A percentile compares a stretch with the other conserved stretches of the same genome.
Conservation (phyloP, 2,113 vertebrate species). For the Microtus pennsylvanicus region DNA sequence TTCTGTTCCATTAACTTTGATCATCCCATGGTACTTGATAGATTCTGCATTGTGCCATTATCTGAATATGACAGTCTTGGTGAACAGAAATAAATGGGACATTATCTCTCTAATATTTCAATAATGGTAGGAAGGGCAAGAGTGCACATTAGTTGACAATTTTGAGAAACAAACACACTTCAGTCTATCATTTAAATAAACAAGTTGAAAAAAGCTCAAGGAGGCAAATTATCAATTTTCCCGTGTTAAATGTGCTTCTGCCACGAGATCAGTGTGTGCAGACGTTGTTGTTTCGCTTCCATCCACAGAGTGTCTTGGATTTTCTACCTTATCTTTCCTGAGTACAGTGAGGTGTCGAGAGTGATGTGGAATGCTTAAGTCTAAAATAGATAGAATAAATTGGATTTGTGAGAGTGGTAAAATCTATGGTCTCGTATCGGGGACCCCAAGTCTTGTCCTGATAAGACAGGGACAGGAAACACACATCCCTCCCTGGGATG, state of each 20-base stretch:
- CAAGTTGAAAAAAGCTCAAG: constrained; percentile 42
- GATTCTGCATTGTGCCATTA: constrained; percentile 72
- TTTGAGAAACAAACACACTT: constrained; percentile 45
- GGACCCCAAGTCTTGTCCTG: constrained; percentile 61
- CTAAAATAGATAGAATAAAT: constrained; percentile 75
- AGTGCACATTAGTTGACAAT: constrained; percentile 42
- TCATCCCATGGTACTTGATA: constrained; percentile 67
- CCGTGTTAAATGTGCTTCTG: not conserved
- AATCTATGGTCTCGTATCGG: constrained; percentile 65
- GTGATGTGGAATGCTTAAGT: constrained; percentile 47
- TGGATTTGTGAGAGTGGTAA: constrained; percentile 65
- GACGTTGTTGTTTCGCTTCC: constrained; percentile 68
- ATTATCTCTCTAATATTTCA: constrained; percentile 42
- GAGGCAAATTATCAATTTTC: constrained; percentile 17
- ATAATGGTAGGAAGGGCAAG: constrained; percentile 33
- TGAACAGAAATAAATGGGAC: constrained; percentile 59
- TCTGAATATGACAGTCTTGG: constrained; percentile 54
- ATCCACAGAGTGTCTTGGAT: constrained; percentile 49
- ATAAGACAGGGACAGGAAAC: constrained; percentile 75
- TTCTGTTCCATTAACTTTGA: constrained; percentile 79
- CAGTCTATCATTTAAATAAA: constrained; percentile 20
- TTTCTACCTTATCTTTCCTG: constrained; percentile 68
- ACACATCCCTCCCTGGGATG: constrained; percentile 21
- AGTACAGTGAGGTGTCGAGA: constrained; percentile 26
- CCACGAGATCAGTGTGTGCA: not conserved